phyloP scores from a whole-genome alignment of 2,113 vertebrate genomes.

The Microtus oregoni region DNA sequence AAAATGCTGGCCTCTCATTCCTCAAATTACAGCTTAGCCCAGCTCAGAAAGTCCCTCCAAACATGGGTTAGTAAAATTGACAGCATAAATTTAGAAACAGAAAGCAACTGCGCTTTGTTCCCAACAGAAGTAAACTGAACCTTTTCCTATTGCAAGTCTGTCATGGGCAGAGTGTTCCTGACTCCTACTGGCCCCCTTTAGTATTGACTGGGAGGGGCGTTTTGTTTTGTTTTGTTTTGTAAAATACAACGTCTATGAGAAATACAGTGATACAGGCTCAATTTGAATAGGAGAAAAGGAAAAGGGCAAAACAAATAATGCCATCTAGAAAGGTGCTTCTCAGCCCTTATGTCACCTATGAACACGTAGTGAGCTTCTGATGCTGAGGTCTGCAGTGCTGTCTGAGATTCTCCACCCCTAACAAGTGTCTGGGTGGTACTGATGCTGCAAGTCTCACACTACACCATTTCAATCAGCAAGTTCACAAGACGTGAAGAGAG shows the following conservation, averaged over 20 bases:
- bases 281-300: neutral
- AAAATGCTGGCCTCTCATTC: slow-evolving; percentile 52
- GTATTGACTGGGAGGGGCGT: neutral
- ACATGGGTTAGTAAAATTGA: slow-evolving; percentile 67
- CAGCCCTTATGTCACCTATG: neutral
- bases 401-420: neutral
- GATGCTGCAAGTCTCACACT: neutral
- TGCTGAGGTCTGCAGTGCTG: neutral
- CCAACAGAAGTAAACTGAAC: slow-evolving; percentile 59
- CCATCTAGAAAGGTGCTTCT: neutral
- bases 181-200: neutral
- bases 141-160: slow-evolving; percentile 3
- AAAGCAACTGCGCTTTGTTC: slow-evolving; percentile 2
- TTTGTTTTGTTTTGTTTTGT: neutral
- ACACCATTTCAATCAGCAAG: neutral
- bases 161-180: neutral
- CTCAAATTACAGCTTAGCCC: slow-evolving; percentile 59
- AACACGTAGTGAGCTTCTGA: neutral
- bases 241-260: neutral
- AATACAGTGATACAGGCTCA: neutral
- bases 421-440: neutral
- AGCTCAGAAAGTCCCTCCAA: slow-evolving; percentile 36
- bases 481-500: neutral
- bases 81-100: slow-evolving; percentile 48
- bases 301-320: neutral